These are phyloP conservation scores for Heliconius sara DNA, from an alignment of 2,888 invertebrate species.

Conservation along the genomic window DNA sequence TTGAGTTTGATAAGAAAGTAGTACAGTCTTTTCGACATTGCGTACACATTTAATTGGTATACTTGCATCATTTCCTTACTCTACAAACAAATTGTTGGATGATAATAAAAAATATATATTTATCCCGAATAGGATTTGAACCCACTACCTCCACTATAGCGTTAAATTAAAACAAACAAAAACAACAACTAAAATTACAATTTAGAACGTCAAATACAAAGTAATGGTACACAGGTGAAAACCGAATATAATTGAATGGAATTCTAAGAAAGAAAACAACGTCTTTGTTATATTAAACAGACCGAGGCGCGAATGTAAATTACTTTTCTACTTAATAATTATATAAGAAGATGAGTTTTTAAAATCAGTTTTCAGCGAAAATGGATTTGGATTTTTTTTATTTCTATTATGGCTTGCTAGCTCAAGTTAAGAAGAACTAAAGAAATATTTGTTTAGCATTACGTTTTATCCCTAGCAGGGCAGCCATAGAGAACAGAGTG, in stretches of 20 bases:
- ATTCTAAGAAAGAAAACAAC: conserved; percentile 20
- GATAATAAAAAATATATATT: not conserved
- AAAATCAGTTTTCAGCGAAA: not conserved
- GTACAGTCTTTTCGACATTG: not conserved
- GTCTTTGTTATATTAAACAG: conserved; percentile 24
- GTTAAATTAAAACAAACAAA: not conserved
- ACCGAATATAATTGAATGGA: not conserved
- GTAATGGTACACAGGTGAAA: conserved; percentile 1
- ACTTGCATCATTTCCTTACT: not conserved
- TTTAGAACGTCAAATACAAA: not conserved
- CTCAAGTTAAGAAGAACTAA: too few species aligned
- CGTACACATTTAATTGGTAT: not conserved
- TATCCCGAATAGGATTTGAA: not conserved
- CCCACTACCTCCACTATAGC: too few species aligned
- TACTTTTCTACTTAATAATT: conserved; percentile 42
- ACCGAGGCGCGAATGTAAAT: conserved; percentile 37
- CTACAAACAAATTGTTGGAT: not conserved
- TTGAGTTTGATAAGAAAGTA: not conserved
- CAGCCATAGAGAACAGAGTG: too few species aligned
- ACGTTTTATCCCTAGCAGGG: too few species aligned
- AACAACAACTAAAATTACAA: not conserved
- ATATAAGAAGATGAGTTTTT: conserved; percentile 28
- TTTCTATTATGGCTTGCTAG: not conserved
- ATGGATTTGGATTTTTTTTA: not conserved
- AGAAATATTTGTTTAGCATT: too few species aligned